These are phyloP conservation scores for Drosophila ananassae DNA, from an alignment of 1,140 invertebrate species.

Conservation along the genomic window DNA sequence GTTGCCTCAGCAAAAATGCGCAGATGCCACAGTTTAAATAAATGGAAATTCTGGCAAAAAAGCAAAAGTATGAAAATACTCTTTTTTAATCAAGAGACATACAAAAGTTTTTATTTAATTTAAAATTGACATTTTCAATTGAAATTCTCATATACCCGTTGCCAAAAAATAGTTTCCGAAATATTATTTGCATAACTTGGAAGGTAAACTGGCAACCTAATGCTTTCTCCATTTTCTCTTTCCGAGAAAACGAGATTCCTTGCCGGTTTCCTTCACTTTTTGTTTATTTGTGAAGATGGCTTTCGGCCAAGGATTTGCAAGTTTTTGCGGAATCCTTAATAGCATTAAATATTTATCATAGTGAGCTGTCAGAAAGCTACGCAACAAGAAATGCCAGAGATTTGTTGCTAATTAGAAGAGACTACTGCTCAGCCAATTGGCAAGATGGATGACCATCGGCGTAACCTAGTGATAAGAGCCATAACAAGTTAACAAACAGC, in stretches of 20 bases:
- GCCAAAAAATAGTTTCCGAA: conserved; percentile 19
- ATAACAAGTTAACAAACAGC: conserved; percentile 53
- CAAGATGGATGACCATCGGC: conserved; percentile 43
- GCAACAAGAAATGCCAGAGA: conserved; percentile 7
- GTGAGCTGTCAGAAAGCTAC: conserved; percentile 36
- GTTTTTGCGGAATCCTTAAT: conserved; percentile 45
- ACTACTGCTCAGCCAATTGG: conserved; percentile 36
- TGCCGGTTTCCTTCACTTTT: conserved; percentile 3
- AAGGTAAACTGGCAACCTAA: conserved; percentile 35
- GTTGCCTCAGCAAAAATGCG: conserved; percentile 19
- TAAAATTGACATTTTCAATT: conserved; percentile 6
- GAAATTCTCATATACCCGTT: conserved; percentile 11
- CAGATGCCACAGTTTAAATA: conserved; percentile 20
- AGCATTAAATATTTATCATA: conserved; percentile 72
- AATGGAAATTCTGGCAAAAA: conserved; percentile 1
- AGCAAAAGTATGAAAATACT: neutral
- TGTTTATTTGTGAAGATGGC: conserved; percentile 47
- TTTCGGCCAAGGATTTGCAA: conserved; percentile 37
- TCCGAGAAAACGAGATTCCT: neutral
- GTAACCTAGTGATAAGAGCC: conserved; percentile 62
- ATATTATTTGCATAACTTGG: conserved; percentile 64
- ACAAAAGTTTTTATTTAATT: conserved; percentile 2
- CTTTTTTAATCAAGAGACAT: too few species aligned
- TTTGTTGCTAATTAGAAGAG: conserved; percentile 63
- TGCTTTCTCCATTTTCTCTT: neutral